A percentile compares a stretch with the other conserved stretches of the same genome.
phyloP scores from a whole-genome alignment of 1,140 invertebrate genomes.

The Halyomorpha halys region DNA sequence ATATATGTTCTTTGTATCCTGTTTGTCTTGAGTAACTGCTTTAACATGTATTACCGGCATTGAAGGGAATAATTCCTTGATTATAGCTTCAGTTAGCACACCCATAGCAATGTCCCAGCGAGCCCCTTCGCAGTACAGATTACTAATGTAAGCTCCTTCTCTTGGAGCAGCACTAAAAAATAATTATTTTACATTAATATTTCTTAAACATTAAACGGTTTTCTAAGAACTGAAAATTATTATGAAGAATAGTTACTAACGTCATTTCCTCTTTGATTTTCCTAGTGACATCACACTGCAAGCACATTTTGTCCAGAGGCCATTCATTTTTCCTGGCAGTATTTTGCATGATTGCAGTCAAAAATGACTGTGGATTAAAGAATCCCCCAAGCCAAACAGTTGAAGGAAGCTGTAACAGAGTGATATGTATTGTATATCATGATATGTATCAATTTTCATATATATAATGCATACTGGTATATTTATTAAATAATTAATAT shows the following conservation, averaged over 20 bases:
- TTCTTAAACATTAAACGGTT: too few species aligned
- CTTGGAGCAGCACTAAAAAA: slow-evolving; percentile 59
- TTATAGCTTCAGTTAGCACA: slow-evolving; percentile 66
- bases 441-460: background rate
- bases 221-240: too few species aligned
- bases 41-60: slow-evolving; percentile 90
- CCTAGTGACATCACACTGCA: slow-evolving; percentile 90
- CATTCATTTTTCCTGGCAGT: slow-evolving; percentile 90
- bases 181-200: too few species aligned
- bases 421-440: background rate
- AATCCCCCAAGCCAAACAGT: slow-evolving; percentile 88
- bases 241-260: slow-evolving; percentile 37
- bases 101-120: slow-evolving; percentile 73
- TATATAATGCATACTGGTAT: too few species aligned
- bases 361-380: slow-evolving; percentile 93
- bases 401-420: slow-evolving; percentile 51
- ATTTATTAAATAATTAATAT: too few species aligned
- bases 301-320: slow-evolving; percentile 90
- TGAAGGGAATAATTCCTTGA: slow-evolving; percentile 80
- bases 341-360: slow-evolving; percentile 95
- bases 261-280: slow-evolving; percentile 76
- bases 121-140: slow-evolving; percentile 87
- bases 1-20: slow-evolving; percentile 62
- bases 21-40: slow-evolving; percentile 60
- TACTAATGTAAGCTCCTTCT: slow-evolving; percentile 84